Evolutionary conservation across 2,113 vertebrate species (phyloP), one percentile per base, ranked within the genome.

Genomic region (Edolisoma coerulescens): DNA sequence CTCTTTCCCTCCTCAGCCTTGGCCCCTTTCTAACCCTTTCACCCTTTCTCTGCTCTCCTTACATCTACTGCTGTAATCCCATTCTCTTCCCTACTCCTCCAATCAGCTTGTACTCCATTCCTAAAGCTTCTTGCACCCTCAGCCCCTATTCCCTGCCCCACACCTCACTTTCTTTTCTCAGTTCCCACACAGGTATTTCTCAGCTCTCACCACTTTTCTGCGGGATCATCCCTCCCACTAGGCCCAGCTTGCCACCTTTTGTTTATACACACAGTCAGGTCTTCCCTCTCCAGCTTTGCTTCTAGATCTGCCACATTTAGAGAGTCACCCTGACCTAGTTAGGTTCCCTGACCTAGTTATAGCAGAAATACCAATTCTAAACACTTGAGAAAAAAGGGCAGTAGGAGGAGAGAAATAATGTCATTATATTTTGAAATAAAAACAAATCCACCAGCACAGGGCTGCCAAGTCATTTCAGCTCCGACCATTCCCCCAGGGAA

Each of bases 241-340:
- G 42, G 44, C 33, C 44, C 60, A 81, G 28, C 17, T 71, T 73
- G 22, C 54, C 37, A 20, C 60, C 76, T 96, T 96, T 96, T 93
- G 79, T 94, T 96, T 96, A 87, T 61, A 84, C 44, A 78, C n/a
- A 35, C 2, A 42, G 41, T 39, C n/a, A 70, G 89, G 69, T 74
- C 86, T 75, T 73, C 52, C n/a, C 68, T 90, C 61, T 76, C 33
- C 49, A 90, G 41, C 67, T 95, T 94, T 92, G 56, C 87, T 91
- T 97, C 91, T 87, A 75, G 78, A 97, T 96, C 67, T 94, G 80
- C 65, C 87, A 96, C 47, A 0, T 95, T 95, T 87, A 96, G 83
- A 96, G 84, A 97, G 87, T 67, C 92, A 95, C 84, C 63, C 19
- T 97, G 98, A 97, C 97, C 98, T 98, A 98, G 96, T 98, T 98